phyloP scores from a whole-genome alignment of 1,140 invertebrate species.

The Neodiprion pinetum region DNA sequence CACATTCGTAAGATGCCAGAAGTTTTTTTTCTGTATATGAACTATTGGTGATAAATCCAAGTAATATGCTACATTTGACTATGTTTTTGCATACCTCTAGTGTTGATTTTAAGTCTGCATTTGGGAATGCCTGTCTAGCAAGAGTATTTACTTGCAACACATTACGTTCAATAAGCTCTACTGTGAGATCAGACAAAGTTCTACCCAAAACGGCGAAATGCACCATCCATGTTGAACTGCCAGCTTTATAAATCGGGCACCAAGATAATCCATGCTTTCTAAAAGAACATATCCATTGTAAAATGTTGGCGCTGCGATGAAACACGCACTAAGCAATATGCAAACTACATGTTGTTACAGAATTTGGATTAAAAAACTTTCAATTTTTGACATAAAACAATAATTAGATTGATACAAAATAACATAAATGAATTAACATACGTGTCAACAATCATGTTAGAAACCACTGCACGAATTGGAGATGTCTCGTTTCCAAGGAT shows the following conservation, averaged over 20 bases:
- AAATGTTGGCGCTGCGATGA: too few relatives aligned
- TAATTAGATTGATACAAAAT: not conserved
- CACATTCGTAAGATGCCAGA: not conserved
- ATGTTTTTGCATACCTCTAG: constrained; percentile 47
- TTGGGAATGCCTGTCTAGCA: constrained; percentile 46
- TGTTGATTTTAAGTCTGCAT: constrained; percentile 42
- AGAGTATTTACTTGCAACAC: constrained; percentile 47
- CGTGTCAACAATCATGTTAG: constrained; percentile 46
- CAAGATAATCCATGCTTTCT: constrained; percentile 61
- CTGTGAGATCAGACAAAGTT: constrained; percentile 39
- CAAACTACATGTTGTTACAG: too few relatives aligned
- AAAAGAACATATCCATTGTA: constrained; percentile 15
- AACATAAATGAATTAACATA: constrained; percentile 28
- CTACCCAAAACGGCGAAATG: constrained; percentile 65
- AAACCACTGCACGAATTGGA: constrained; percentile 28
- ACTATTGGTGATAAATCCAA: not conserved
- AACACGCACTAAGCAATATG: too few relatives aligned
- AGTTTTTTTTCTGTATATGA: constrained; percentile 3
- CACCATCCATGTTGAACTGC: constrained; percentile 64
- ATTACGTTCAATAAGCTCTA: constrained; percentile 31
- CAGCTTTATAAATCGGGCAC: constrained; percentile 68
- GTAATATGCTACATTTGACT: constrained; percentile 19
- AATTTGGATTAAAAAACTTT: too few relatives aligned
- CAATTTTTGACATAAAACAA: too few relatives aligned
- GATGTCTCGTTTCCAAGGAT: not conserved